Evolutionary conservation across 2,113 vertebrate species (phyloP).

Genomic region (Nymphicus hollandicus): DNA sequence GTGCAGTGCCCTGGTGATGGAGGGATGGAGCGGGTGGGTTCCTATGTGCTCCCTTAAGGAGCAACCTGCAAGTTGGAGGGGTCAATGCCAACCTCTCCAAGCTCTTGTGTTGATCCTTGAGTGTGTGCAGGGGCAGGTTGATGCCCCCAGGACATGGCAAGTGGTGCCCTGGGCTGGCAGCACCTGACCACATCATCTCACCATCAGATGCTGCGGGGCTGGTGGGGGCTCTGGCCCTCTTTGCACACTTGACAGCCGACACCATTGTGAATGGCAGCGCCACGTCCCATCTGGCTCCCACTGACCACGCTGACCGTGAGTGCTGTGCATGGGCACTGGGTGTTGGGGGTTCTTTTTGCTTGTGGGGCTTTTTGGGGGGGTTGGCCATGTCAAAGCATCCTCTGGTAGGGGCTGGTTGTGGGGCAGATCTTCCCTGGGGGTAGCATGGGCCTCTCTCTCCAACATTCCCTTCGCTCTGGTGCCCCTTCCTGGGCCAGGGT

Average conservation of each 20-base stretch:
- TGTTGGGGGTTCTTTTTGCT: fast-evolving
- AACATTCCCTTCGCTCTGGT: fast-evolving
- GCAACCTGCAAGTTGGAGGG: not conserved
- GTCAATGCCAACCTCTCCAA: not conserved
- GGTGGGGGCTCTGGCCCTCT: slow-evolving; percentile 86
- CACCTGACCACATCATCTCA: not conserved
- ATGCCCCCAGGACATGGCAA: not conserved
- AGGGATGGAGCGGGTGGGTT: not conserved
- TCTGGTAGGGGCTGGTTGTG: not conserved
- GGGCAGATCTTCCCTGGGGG: fast-evolving
- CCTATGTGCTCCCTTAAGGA: fast-evolving
- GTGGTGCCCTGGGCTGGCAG: not conserved
- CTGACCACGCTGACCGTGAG: slow-evolving; percentile 91
- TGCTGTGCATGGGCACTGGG: slow-evolving; percentile 54
- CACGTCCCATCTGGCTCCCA: slow-evolving; percentile 90
- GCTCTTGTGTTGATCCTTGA: not conserved
- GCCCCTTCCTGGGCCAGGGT: not conserved
- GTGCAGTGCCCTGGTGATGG: not conserved
- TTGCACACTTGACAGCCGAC: slow-evolving; percentile 87
- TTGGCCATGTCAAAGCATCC: fast-evolving
- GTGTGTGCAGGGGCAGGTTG: fast-evolving
- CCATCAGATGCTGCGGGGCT: slow-evolving; percentile 81
- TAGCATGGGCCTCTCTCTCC: fast-evolving
- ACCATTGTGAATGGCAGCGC: slow-evolving; percentile 88
- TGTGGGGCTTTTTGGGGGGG: not conserved